Conservation (phyloP, 2,888 invertebrate genomes). For the Andricus curvator region DNA sequence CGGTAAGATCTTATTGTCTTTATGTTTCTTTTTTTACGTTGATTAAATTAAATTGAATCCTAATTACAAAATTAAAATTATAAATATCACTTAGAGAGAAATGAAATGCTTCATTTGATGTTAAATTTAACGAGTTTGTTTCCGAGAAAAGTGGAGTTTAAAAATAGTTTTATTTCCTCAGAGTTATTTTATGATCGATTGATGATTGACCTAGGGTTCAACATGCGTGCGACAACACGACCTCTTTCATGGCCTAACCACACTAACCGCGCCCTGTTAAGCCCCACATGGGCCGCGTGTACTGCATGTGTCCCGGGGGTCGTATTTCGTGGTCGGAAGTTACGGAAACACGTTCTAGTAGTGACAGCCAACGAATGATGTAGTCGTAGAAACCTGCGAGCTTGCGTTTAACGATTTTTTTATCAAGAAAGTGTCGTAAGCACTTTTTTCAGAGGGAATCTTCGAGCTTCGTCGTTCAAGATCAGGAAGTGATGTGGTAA, state of each 20-base stretch:
- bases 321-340: conserved; percentile 42
- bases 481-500: not conserved
- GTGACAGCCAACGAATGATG: not conserved
- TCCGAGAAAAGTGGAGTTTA: not conserved
- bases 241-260: conserved; percentile 3
- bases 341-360: conserved; percentile 27
- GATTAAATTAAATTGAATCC: too few relatives aligned
- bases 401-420: conserved; percentile 40
- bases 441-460: not conserved
- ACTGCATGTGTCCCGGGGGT: conserved; percentile 7
- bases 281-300: conserved; percentile 15
- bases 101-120: not conserved
- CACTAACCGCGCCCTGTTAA: conserved; percentile 38
- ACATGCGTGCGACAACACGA: conserved; percentile 3
- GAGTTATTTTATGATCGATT: conserved; percentile 47
- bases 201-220: conserved; percentile 41
- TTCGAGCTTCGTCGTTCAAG: too few relatives aligned
- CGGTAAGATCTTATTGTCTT: too few relatives aligned
- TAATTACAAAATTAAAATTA: too few relatives aligned
- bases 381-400: not conserved
- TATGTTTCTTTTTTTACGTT: too few relatives aligned
- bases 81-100: not conserved
- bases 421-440: conserved; percentile 4
- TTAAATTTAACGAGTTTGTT: not conserved
- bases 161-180: not conserved